Base-by-base conservation (phyloP, 2,888 invertebrate genomes). In the Archips xylosteana region DNA sequence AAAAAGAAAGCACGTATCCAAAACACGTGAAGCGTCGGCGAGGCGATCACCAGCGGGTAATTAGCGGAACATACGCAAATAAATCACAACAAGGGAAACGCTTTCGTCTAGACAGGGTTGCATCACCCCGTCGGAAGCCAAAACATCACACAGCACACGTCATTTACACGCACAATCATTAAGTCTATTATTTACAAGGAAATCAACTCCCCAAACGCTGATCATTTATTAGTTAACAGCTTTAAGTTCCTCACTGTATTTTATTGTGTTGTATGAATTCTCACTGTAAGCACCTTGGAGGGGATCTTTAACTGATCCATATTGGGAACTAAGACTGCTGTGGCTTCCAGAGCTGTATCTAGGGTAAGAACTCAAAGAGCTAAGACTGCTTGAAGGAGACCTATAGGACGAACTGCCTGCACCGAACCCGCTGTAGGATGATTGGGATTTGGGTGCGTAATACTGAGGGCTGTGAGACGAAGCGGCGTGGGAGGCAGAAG, bases 221-320 rank as follows among this genome's bases (percentile, higher is more conserved):
- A 76, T 67, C 5, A 69, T 74, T 87, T 87, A 91, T 77, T 92
- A 87, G 76, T 76, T 80, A 70, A 85, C 86, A n/a, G 94, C 91
- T 71, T 93, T 94, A 12, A 95, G 80, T 78, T 92, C 93, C 78
- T 91, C 90, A 80, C 95, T 95, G 81, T 95, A 95, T 81, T 94
- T 95, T 70, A 95, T 95, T 6, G 95, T 95, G 79, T 95, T 93
- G 81, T 95, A 95, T 0, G 88, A 81, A 67, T 86, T 87, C 81
- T 93, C 93, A 77, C 94, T 94, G 77, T 89, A 89, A 15, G 94
- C 88, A 6, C 92, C 92, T 49, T 92, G 89, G 34, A 83, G 49
- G 39, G 76, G 78, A 76, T 94, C 94, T 76, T 90, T 89, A 34
- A 90, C 85, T 36, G 89, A 78, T 15, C 81, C 80, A 76, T 90